Evolutionary conservation across 2,888 invertebrate species (phyloP).

Genomic region (Hyposoter dolosus): DNA sequence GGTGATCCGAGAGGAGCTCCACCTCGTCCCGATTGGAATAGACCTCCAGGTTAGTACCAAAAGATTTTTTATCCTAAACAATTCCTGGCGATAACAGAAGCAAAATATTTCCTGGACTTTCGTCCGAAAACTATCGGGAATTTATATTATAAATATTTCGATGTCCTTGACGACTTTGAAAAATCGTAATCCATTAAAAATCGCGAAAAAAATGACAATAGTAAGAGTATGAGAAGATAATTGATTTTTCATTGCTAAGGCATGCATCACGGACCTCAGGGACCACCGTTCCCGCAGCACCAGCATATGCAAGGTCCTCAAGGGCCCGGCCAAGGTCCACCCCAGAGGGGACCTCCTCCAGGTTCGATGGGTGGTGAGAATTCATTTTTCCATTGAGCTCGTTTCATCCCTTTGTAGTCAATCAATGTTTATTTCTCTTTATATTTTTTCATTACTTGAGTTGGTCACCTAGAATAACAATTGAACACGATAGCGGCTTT

Average conservation of each 20-base stretch:
- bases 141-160: neutral
- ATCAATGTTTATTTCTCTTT: neutral
- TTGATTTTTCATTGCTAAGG: conserved; percentile 72
- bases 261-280: conserved; percentile 89
- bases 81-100: neutral
- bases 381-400: conserved; percentile 24
- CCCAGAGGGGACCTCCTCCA: conserved; percentile 87
- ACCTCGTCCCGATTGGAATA: conserved; percentile 91
- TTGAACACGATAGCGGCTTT: neutral
- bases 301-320: conserved; percentile 88
- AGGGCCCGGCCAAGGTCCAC: conserved; percentile 88
- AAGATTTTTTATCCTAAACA: conserved; percentile 13
- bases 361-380: conserved; percentile 83
- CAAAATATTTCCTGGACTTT: neutral
- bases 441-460: neutral
- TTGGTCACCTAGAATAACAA: neutral
- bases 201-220: neutral
- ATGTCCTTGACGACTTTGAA: neutral
- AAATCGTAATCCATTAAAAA: neutral
- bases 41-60: conserved; percentile 87
- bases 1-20: conserved; percentile 86
- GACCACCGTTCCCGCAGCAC: conserved; percentile 86
- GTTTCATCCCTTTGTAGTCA: neutral
- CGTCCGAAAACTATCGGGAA: neutral
- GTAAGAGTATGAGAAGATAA: neutral